A percentile compares a stretch with the other conserved stretches of the same genome.
These are phyloP conservation scores for Mus pahari DNA, from an alignment of 2,113 vertebrate genomes.

Conservation along the genomic window DNA sequence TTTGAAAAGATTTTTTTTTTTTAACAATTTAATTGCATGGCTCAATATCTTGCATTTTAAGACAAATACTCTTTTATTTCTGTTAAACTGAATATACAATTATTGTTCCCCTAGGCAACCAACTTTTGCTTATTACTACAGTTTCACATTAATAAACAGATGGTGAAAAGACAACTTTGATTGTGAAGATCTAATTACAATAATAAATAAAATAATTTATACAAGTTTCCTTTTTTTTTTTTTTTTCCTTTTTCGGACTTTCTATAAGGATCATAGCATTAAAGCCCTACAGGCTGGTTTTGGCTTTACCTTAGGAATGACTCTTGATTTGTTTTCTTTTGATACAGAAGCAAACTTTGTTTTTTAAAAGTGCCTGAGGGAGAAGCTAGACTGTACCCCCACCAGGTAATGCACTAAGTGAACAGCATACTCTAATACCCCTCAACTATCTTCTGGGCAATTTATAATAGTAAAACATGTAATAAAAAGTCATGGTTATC, in stretches of 20 bases:
- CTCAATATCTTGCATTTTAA: constrained; percentile 87
- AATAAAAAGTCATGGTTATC: constrained; percentile 36
- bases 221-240: constrained; percentile 78
- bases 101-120: constrained; percentile 90
- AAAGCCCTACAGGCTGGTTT: constrained; percentile 76
- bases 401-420: constrained; percentile 73
- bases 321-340: constrained; percentile 76
- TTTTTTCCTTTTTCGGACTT: constrained; percentile 56
- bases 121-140: constrained; percentile 86
- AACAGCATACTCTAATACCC: constrained; percentile 42
- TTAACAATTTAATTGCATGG: constrained; percentile 85
- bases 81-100: constrained; percentile 89
- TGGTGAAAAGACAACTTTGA: constrained; percentile 88
- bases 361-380: constrained; percentile 71
- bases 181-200: constrained; percentile 90
- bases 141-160: constrained; percentile 89
- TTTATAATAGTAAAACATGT: constrained; percentile 44
- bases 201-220: constrained; percentile 93
- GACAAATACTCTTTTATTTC: constrained; percentile 90
- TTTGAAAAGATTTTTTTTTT: constrained; percentile 83
- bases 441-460: constrained; percentile 51
- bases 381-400: constrained; percentile 53
- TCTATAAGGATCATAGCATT: constrained; percentile 75
- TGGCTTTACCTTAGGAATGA: constrained; percentile 81
- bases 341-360: constrained; percentile 72